phyloP scores from a whole-genome alignment of 2,113 vertebrate genomes.

The Brevimyrus niger region DNA sequence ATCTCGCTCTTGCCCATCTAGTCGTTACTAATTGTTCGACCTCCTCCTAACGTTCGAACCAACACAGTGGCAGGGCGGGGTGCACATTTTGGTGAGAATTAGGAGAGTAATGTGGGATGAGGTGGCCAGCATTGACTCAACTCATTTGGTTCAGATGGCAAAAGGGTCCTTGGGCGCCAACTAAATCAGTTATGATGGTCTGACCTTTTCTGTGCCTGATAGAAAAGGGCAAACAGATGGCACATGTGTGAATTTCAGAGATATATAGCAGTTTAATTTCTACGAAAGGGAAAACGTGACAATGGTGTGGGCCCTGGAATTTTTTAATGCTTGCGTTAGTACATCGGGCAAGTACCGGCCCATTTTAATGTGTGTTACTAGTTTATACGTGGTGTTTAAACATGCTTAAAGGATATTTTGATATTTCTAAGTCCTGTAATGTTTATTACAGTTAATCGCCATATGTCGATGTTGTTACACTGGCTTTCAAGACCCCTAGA shows the following conservation, averaged over 20 bases:
- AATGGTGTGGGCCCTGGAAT: not conserved
- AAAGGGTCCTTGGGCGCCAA: conserved; percentile 22
- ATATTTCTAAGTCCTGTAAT: not conserved
- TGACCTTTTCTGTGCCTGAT: conserved; percentile 30
- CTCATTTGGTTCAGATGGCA: conserved; percentile 29
- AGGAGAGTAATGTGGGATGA: not conserved
- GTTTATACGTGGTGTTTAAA: not conserved
- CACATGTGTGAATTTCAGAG: conserved; percentile 3
- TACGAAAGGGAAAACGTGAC: not conserved
- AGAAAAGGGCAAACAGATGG: conserved; percentile 29
- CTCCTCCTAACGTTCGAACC: not conserved
- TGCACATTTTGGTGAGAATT: not conserved
- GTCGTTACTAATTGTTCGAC: not conserved
- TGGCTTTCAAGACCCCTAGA: not conserved
- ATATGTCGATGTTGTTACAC: conserved; percentile 2
- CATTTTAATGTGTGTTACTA: not conserved
- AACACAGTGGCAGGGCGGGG: not conserved
- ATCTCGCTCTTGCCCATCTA: not conserved
- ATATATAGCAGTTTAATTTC: conserved; percentile 1
- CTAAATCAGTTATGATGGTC: conserved; percentile 30
- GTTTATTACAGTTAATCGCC: not conserved
- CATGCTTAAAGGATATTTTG: not conserved
- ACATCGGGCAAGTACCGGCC: not conserved
- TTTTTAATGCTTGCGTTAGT: not conserved
- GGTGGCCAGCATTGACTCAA: conserved; percentile 17